Conservation (phyloP, 1,140 invertebrate species). For the Chymomyza costata region DNA sequence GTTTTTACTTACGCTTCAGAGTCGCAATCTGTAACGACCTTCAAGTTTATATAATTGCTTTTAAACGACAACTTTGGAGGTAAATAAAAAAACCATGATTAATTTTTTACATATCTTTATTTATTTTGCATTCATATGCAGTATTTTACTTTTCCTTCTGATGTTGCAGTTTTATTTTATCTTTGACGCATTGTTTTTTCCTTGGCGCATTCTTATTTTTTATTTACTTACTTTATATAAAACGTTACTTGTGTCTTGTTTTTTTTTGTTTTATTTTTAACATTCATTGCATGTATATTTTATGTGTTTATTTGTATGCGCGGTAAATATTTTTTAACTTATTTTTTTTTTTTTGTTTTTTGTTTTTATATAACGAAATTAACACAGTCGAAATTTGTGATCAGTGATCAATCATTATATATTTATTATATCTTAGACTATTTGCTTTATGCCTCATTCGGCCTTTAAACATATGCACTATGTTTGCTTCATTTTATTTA, state of each 20-base stretch:
- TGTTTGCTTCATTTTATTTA: conserved; percentile 35
- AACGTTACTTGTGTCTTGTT: conserved; percentile 41
- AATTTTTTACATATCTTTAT: conserved; percentile 68
- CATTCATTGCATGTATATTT: conserved; percentile 57
- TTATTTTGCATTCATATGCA: conserved; percentile 70
- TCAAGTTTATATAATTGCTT: too few species aligned
- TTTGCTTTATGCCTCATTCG: conserved; percentile 24
- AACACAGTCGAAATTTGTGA: conserved; percentile 75
- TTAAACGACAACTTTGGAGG: too few species aligned
- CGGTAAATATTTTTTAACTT: conserved; percentile 66
- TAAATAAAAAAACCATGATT: too few species aligned
- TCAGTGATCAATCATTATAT: conserved; percentile 74
- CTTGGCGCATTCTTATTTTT: conserved; percentile 47
- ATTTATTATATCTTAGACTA: conserved; percentile 69
- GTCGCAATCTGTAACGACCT: too few species aligned
- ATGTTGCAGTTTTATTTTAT: conserved; percentile 49
- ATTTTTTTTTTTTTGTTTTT: conserved; percentile 33
- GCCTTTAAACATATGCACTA: conserved; percentile 30
- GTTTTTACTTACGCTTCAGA: too few species aligned
- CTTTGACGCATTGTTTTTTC: conserved; percentile 38
- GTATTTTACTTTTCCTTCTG: conserved; percentile 71
- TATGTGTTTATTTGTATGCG: conserved; percentile 42
- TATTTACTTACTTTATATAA: conserved; percentile 61
- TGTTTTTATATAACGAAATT: conserved; percentile 69
- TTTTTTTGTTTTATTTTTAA: conserved; percentile 51